Evolutionary conservation across 1,140 invertebrate species (phyloP), one percentile per base, ranked within the genome.

Genomic region (Wiebesia pumilae): DNA sequence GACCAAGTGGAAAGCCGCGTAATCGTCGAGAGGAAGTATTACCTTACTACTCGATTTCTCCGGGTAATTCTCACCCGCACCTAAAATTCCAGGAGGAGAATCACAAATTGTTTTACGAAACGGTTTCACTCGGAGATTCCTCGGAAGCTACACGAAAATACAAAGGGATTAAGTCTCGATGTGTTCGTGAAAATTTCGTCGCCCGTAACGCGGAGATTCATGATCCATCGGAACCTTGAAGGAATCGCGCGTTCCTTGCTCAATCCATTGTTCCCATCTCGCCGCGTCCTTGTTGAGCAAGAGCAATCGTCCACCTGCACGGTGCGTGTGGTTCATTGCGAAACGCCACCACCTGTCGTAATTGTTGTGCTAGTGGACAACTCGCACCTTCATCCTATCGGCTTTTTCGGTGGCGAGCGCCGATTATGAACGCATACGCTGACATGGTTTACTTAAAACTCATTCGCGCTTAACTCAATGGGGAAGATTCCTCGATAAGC

Each of bases 211-310:
- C 7, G 51, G 19, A 7, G 51, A 47, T 47, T 47, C n/a, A 12
- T 12, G 43, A 47, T 54, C 21, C n/a, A 2, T 4, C 24, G 19
- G 27, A n/a, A 0, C 3, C 51, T n/a, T n/a, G n/a, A n/a, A n/a
- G n/a, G n/a, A n/a, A n/a, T n/a, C n/a, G n/a, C n/a, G n/a, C n/a
- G n/a, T n/a, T 54, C 0, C 89, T 91, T 91, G 89, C 90, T 82
- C 89, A 90, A 90, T 88, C 87, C 86, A 90, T 90, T 91, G 90
- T 91, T 89, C 80, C 84, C 79, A 85, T 58, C 85, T 78, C 86
- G 27, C 51, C 54, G 71, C 82, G 89, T 84, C 85, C 88, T 83
- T 78, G 86, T 90, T 90, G 81, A 87, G 71, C 88, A 87, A 89
- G 1, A 24, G 73, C 78, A 33, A 12, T 21, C 6, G 58, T 67